Evolutionary conservation across 2,888 invertebrate species (phyloP), one percentile per base, ranked within the genome.

Genomic region (Parnassius smintheus): DNA sequence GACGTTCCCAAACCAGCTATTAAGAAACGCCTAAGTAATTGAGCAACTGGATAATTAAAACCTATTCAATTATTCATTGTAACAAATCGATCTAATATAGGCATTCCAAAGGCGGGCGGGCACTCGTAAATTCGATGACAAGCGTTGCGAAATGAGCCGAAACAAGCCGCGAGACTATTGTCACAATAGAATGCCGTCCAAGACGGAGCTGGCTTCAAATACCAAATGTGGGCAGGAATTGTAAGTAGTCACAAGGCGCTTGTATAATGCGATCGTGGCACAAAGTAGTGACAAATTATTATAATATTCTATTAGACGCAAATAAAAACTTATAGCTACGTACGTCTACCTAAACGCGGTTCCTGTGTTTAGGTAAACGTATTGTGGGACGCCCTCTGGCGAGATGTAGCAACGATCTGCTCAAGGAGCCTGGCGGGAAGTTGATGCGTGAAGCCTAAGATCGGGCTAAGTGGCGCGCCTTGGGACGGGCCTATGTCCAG

Each of bases 221-320:
- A 73, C 71, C 72, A 71, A 71, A 75, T 72, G 78, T 76, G 73
- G 78, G 74, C 66, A 65, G 76, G 75, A 74, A 75, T 74, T 72
- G 69, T 63, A 69, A 71, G 56, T 62, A 64, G 66, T 61, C 46
- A 61, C 57, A 51, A 54, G 59, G 35, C 52, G 56, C 56, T 56
- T 62, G 65, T 50, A 64, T 59, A 59, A 60, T 60, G 9, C 56
- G 61, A 59, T 35, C 50, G 44, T 55, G 55, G 53, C 59, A 63
- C 52, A 46, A 53, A 56, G 57, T 62, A 46, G 49, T 44, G 4
- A 2, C 7, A 0, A 44, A 10, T 44, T 44, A 44, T 44, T 9
- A 49, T 13, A 49, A 49, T 2, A 49, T 13, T 49, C 49, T 49
- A 12, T 46, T 46, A 10, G 46, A n/a, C 46, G 2, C 9, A 7